These are phyloP conservation scores for Plectropomus leopardus DNA, from an alignment of 2,113 vertebrate genomes.

Conservation along the genomic window DNA sequence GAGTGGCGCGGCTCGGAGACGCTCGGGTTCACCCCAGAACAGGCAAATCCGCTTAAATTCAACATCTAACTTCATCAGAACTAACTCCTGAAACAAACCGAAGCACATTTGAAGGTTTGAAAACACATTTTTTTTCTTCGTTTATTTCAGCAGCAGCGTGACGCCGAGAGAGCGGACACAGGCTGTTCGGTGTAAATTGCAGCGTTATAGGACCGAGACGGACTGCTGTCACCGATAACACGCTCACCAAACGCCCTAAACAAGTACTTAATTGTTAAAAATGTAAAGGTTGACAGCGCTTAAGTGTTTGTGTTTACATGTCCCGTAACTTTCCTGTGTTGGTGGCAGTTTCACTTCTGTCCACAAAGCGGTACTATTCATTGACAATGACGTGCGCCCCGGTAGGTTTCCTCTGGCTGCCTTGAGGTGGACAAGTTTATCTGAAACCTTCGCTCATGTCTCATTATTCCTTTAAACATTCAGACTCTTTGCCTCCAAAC, in stretches of 20 bases:
- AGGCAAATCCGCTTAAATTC: neutral
- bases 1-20: constrained; percentile 34
- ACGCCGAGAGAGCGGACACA: constrained; percentile 37
- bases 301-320: constrained; percentile 57
- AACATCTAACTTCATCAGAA: neutral
- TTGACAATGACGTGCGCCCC: constrained; percentile 70
- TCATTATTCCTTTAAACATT: constrained; percentile 26
- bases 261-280: neutral
- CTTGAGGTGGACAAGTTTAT: constrained; percentile 61
- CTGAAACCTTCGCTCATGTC: constrained; percentile 44
- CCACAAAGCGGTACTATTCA: constrained; percentile 91
- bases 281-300: neutral
- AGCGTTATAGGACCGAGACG: neutral
- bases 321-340: constrained; percentile 67
- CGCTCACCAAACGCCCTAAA: neutral
- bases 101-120: constrained; percentile 2
- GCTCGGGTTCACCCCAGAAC: neutral
- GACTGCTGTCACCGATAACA: constrained; percentile 23
- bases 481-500: neutral
- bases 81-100: accelerated
- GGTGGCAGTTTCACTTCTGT: constrained; percentile 78
- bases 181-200: constrained; percentile 4
- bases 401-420: constrained; percentile 43
- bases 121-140: constrained; percentile 3
- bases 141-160: constrained; percentile 40